These are phyloP conservation scores for Pachyuromys duprasi DNA, from an alignment of 2,797 vertebrate species.

Conservation along the genomic window DNA sequence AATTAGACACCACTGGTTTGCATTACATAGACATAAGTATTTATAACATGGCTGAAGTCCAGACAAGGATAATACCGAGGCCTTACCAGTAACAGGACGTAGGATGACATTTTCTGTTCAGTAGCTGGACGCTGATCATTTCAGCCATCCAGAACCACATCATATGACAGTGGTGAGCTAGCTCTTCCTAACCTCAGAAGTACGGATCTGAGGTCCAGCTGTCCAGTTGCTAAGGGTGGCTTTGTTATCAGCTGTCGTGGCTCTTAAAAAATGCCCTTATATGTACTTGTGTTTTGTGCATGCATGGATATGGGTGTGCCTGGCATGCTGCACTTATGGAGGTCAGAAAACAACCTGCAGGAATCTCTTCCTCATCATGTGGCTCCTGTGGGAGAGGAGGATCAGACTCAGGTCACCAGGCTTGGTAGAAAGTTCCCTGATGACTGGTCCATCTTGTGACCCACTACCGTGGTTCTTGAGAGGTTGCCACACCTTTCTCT, in stretches of 20 bases:
- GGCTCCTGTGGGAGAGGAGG: neutral
- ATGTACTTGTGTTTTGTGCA: neutral
- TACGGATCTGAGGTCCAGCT: neutral
- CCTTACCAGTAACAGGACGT: conserved; percentile 9
- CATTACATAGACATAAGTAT: neutral
- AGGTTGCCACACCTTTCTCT: neutral
- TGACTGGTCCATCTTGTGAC: neutral
- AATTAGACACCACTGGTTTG: neutral
- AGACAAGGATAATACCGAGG: neutral
- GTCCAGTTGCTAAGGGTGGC: neutral
- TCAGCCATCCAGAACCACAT: neutral
- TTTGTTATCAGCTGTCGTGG: neutral
- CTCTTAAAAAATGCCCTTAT: neutral
- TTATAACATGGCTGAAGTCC: neutral
- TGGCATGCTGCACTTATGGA: no score
- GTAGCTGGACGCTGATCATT: conserved; percentile 15
- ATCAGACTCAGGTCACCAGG: neutral
- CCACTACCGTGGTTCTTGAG: neutral
- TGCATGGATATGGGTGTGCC: neutral
- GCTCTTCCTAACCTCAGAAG: neutral
- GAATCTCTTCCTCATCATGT: neutral
- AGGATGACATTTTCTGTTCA: conserved; percentile 13
- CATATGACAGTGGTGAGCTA: neutral
- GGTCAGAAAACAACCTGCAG: neutral
- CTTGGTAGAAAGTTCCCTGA: neutral